Percentiles rank a stretch among this genome's conserved stretches.
phyloP scores from a whole-genome alignment of 1,140 invertebrate genomes.

The Drosophila tani region DNA sequence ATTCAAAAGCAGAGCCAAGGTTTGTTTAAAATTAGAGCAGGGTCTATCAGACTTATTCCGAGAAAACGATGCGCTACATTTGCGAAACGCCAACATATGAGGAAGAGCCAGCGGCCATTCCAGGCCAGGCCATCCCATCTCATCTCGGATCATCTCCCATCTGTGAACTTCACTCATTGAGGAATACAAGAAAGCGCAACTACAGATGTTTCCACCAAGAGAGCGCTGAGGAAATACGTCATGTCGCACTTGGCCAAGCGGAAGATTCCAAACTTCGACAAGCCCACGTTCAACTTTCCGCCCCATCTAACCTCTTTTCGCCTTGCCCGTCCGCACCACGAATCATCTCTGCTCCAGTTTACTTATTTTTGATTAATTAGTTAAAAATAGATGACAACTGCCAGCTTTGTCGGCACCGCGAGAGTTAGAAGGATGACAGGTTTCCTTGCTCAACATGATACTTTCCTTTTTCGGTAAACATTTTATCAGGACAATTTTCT shows the following conservation, averaged over 20 bases:
- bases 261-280: conserved; percentile 29
- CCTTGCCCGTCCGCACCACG: conserved; percentile 29
- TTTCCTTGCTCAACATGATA: conserved; percentile 38
- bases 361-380: conserved; percentile 83
- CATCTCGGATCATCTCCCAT: conserved; percentile 28
- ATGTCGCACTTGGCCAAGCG: conserved; percentile 52
- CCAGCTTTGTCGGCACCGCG: background rate
- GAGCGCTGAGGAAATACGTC: conserved; percentile 33
- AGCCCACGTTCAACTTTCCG: conserved; percentile 22
- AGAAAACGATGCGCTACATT: conserved; percentile 75
- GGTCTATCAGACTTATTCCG: conserved; percentile 51
- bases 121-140: conserved; percentile 14
- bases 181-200: conserved; percentile 34
- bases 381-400: conserved; percentile 71
- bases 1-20: conserved; percentile 34
- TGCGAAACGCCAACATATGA: conserved; percentile 58
- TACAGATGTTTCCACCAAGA: conserved; percentile 13
- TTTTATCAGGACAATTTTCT: conserved; percentile 21
- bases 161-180: conserved; percentile 26
- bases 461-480: conserved; percentile 22
- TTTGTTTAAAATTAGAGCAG: conserved; percentile 65
- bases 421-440: conserved; percentile 66
- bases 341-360: conserved; percentile 74
- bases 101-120: conserved; percentile 29
- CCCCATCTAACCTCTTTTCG: conserved; percentile 21